Percentiles rank a stretch among this genome's conserved stretches.
phyloP scores from a whole-genome alignment of 2,113 vertebrate genomes.

The Ochotona princeps region DNA sequence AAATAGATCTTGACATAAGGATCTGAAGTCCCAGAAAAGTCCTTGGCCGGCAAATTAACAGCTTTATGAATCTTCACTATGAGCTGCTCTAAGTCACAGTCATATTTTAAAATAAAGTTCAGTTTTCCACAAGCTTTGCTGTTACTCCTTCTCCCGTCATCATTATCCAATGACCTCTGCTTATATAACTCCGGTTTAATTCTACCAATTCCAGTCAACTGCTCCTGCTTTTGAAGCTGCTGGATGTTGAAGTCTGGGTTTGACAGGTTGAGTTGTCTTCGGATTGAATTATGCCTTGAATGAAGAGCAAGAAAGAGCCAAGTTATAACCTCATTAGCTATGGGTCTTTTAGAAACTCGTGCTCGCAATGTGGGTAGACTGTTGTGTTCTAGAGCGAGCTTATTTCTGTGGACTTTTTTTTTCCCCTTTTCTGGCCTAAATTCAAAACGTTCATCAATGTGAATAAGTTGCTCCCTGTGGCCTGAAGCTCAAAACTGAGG shows the following conservation, averaged over 20 bases:
- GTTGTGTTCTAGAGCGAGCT: neutral
- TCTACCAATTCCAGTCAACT: slow-evolving; percentile 93
- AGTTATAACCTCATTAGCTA: slow-evolving; percentile 70
- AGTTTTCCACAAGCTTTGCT: slow-evolving; percentile 94
- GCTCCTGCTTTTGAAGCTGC: slow-evolving; percentile 98
- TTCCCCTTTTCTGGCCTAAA: slow-evolving; percentile 38
- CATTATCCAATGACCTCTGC: slow-evolving; percentile 95
- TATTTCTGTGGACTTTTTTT: neutral
- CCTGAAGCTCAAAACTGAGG: slow-evolving; percentile 16
- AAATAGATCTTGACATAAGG: slow-evolving; percentile 99
- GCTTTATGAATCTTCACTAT: slow-evolving; percentile 99
- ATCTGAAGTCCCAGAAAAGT: slow-evolving; percentile 98
- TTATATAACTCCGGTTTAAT: slow-evolving; percentile 99
- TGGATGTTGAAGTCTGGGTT: slow-evolving; percentile 98
- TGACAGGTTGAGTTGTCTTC: slow-evolving; percentile 96
- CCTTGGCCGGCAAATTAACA: slow-evolving; percentile 96
- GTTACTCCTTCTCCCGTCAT: slow-evolving; percentile 90
- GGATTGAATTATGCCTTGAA: slow-evolving; percentile 94
- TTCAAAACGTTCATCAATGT: slow-evolving; percentile 63
- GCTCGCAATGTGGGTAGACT: slow-evolving; percentile 15
- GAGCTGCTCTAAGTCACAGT: slow-evolving; percentile 97
- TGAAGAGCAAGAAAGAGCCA: slow-evolving; percentile 72
- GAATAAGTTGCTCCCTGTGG: slow-evolving; percentile 53
- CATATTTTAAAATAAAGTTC: slow-evolving; percentile 97
- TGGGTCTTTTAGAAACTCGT: slow-evolving; percentile 49